Evolutionary conservation across 2,113 vertebrate genomes (phyloP).

Genomic region (Irena cyanogastra): DNA sequence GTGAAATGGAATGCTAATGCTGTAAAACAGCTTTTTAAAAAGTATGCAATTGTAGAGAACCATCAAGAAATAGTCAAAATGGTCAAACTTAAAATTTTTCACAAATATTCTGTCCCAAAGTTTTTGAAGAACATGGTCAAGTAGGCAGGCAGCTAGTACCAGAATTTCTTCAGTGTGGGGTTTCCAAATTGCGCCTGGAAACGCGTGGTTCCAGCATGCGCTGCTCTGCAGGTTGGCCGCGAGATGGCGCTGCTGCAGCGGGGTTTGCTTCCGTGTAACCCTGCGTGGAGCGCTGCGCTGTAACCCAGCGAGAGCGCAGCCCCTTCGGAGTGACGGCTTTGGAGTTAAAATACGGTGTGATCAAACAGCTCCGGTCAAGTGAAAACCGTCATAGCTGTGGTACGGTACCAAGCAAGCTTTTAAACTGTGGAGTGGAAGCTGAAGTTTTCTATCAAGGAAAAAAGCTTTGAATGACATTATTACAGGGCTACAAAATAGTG

Average conservation of each 20-base stretch:
- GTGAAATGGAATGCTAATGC: neutral
- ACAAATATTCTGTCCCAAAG: neutral
- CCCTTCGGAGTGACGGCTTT: fast-evolving
- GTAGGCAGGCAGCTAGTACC: no score
- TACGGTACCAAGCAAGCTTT: neutral
- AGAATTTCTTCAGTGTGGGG: neutral
- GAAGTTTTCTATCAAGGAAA: neutral
- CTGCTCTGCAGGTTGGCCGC: neutral
- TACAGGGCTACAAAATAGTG: neutral
- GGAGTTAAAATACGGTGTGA: no score
- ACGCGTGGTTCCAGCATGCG: no score
- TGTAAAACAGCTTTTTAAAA: neutral
- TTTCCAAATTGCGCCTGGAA: neutral
- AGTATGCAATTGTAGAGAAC: neutral
- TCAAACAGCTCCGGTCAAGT: neutral
- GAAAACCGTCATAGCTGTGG: neutral
- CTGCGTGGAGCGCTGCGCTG: neutral
- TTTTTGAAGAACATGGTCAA: neutral
- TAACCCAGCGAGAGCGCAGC: fast-evolving
- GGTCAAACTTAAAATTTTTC: neutral
- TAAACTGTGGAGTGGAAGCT: neutral
- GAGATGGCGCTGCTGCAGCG: neutral
- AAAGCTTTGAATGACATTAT: neutral
- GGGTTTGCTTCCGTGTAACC: fast-evolving
- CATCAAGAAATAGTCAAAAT: neutral